Base-by-base conservation (phyloP, 2,888 invertebrate species). In the Eumacrocentrus americanus region DNA sequence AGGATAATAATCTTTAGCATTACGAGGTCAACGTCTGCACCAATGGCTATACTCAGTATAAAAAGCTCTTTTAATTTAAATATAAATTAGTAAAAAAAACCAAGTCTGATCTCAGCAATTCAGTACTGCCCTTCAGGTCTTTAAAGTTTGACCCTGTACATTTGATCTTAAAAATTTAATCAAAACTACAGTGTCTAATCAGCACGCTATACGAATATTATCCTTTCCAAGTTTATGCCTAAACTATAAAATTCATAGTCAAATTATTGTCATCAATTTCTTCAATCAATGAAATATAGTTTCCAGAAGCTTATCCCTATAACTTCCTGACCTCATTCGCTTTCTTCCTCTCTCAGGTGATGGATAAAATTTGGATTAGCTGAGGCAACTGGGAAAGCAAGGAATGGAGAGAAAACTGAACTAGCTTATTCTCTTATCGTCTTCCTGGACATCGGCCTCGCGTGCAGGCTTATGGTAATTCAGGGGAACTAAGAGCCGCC, bases 381-480 rank as follows among this genome's bases (percentile, higher is more conserved):
- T 11, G 12, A 18, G 29, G 14, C 3, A 38, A 44, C 1, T 12
- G 23, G 29, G 18, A 51, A 29, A 20, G 42, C 23, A 16, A 55
- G 35, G 48, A 55, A 51, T 18, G 42, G 40, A 48, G 50, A 60
- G 55, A 60, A 55, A 34, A 12, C 29, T 29, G 29, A 29, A 9
- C n/a, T 35, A 44, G 51, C 56, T 66, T 63, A 61, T 64, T 64
- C 60, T 67, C 76, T 78, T 79, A 79, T 78, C 79, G 75, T 70
- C 70, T 77, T 78, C 72, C 74, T 73, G 72, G 72, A 77, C 76
- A 76, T 74, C 69, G 70, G 70, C 67, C 68, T 75, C 69, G 80
- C 79, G 80, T 79, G 77, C 72, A 67, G 63, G 61, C 70, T 69
- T 75, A 80, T 80, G 80, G 77, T 79, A 80, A 80, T 80, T 72